These are phyloP conservation scores for Falcaria lacertinaria DNA, from an alignment of 2,888 invertebrate genomes.

Conservation along the genomic window DNA sequence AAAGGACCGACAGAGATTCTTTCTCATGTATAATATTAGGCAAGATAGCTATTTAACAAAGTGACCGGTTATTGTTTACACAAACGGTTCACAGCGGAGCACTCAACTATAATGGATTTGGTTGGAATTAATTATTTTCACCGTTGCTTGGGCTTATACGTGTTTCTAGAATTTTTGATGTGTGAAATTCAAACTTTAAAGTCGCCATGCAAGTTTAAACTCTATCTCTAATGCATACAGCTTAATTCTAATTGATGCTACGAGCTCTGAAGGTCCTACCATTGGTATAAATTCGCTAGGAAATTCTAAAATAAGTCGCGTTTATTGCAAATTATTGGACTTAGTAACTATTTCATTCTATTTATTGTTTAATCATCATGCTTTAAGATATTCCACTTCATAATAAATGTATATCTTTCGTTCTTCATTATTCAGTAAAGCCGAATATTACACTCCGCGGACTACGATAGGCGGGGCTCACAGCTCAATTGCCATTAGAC, in stretches of 20 bases:
- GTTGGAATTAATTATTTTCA: slow-evolving; percentile 64
- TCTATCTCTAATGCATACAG: slow-evolving; percentile 10
- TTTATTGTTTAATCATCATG: background rate
- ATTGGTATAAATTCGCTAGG: slow-evolving; percentile 5
- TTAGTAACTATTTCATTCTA: background rate
- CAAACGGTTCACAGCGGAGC: slow-evolving; percentile 45
- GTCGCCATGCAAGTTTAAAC: slow-evolving; percentile 13
- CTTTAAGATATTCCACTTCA: background rate
- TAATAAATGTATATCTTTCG: background rate
- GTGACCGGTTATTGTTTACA: slow-evolving; percentile 37
- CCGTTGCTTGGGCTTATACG: slow-evolving; percentile 29
- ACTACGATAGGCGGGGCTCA: too few species aligned
- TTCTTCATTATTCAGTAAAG: background rate
- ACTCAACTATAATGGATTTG: slow-evolving; percentile 59
- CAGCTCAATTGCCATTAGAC: too few species aligned
- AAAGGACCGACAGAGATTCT: too few species aligned
- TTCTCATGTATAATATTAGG: too few species aligned
- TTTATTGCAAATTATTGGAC: background rate
- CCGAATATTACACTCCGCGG: too few species aligned
- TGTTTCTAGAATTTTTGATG: slow-evolving; percentile 52
- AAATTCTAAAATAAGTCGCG: background rate
- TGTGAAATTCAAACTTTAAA: slow-evolving; percentile 41
- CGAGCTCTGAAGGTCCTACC: slow-evolving; percentile 7
- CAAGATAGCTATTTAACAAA: slow-evolving; percentile 25
- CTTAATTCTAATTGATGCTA: slow-evolving; percentile 15